Conservation (phyloP, 1,140 invertebrate species). For the Eupeodes corollae region DNA sequence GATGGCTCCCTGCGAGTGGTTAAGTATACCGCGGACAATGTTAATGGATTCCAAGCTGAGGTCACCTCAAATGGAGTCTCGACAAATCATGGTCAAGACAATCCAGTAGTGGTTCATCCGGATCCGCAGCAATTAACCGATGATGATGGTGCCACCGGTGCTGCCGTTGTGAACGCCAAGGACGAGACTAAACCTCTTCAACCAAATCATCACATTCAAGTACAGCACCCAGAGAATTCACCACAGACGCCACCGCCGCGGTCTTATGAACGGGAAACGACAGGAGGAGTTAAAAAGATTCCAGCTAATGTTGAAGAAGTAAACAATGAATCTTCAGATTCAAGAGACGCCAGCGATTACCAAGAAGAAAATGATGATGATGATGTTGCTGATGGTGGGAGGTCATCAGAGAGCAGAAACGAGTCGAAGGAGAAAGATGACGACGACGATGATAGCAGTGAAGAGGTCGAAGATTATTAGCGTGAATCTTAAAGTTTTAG, state of each 20-base stretch:
- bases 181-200: conserved; percentile 12
- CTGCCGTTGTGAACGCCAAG: conserved; percentile 5
- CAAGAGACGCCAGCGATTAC: background rate
- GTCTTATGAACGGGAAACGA: background rate
- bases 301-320: too few species aligned
- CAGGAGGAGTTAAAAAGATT: background rate
- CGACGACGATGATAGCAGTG: background rate
- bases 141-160: background rate
- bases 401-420: too few species aligned
- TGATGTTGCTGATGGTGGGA: conserved; percentile 3
- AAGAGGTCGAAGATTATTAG: conserved; percentile 5
- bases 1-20: conserved; percentile 41
- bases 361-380: conserved; percentile 2
- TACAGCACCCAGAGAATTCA: background rate
- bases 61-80: conserved; percentile 32
- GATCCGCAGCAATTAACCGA: background rate
- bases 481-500: too few species aligned
- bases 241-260: background rate
- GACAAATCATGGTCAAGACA: conserved; percentile 21
- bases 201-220: background rate
- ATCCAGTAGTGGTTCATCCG: background rate
- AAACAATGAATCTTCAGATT: background rate
- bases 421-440: background rate
- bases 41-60: conserved; percentile 43
- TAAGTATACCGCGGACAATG: conserved; percentile 42